Evolutionary conservation across 2,888 invertebrate species (phyloP).

Genomic region (Balanococcus diminutus): DNA sequence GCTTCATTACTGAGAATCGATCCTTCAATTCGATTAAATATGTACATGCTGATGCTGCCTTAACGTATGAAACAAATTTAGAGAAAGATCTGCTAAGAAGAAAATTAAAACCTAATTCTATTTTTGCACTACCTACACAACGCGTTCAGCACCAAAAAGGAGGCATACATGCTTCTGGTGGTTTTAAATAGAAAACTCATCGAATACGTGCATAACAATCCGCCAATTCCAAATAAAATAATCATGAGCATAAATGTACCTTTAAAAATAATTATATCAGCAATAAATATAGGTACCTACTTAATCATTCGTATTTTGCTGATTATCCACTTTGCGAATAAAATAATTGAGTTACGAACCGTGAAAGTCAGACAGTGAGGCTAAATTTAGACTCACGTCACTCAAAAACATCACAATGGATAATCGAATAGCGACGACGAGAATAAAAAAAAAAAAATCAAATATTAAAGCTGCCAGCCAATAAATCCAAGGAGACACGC

Average conservation of each 20-base stretch:
- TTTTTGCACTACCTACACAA: background rate
- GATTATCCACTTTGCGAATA: too few relatives aligned
- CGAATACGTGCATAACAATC: background rate
- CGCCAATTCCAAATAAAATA: background rate
- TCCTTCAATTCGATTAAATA: background rate
- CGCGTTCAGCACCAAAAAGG: background rate
- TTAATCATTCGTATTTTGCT: too few relatives aligned
- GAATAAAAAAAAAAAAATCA: conserved; percentile 63
- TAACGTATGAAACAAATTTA: background rate
- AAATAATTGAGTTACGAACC: background rate
- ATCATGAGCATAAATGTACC: background rate
- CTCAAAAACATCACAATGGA: background rate
- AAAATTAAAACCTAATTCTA: background rate
- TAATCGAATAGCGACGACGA: conserved; percentile 45
- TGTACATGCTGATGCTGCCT: background rate
- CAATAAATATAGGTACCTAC: background rate
- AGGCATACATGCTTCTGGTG: background rate
- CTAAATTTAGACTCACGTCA: background rate
- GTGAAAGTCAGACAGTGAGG: background rate
- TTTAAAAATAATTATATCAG: background rate
- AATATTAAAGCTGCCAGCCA: conserved; percentile 70
- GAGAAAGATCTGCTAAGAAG: background rate
- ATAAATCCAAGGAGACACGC: conserved; percentile 67
- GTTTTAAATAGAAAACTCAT: background rate
- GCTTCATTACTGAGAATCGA: background rate